Base-by-base conservation (phyloP, 2,888 invertebrate genomes). In the Helleia helle region DNA sequence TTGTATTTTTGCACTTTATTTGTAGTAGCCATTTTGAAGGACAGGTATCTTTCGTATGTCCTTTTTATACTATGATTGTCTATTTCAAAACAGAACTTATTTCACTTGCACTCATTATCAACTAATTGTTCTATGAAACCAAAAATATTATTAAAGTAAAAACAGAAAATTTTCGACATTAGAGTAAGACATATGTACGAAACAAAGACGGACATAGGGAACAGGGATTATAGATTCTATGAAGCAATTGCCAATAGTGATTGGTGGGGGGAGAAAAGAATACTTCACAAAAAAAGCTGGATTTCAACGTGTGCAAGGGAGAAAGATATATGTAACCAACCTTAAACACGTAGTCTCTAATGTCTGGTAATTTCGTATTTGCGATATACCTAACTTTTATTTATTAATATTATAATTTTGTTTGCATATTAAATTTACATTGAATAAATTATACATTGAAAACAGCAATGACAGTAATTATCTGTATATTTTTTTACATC, bases 21-120 rank as follows among this genome's bases (percentile, higher is more conserved):
- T 18, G 50, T 42, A 59, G 72, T 68, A 71, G 84, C 84, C 84
- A 84, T 84, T 66, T 84, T 84, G 80, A 59, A 56, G 58, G 58
- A 62, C 62, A 67, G 51, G 63, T 65, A 67, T 63, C 51, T 59
- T 71, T 62, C 64, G 60, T 67, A 69, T 55, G 71, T 75, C 73
- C 73, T 76, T 72, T 67, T 71, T 74, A 47, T 65, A 58, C 44
- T 39, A 4, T 13, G 27, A 18, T n/a, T 17, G 25, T 18, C 12
- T 8, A 4, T 6, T 11, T 22, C n/a, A 8, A 3, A 18, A 2
- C 14, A 4, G n/a, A 11, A 6, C 18, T 22, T 8, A 2, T 11
- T 26, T 17, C 31, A 34, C 31, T n/a, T 24, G 11, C 30, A 24
- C 15, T 40, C 18, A 11, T 31, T 40, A 24, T 13, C 26, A 26